Conservation (phyloP, 2,888 invertebrate genomes). For the Drosophila acutilabella region DNA sequence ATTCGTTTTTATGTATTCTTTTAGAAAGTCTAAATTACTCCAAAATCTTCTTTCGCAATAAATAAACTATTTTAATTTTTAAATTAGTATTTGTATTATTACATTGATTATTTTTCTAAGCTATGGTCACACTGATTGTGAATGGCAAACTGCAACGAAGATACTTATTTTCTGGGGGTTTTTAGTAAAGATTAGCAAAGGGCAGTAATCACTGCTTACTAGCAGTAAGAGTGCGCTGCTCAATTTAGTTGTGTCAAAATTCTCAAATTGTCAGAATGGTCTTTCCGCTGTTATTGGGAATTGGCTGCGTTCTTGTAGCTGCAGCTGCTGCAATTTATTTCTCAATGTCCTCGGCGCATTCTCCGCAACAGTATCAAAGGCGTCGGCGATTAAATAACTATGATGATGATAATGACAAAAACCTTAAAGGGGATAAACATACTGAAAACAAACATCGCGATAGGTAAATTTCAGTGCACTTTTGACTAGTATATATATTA, state of each 20-base stretch:
- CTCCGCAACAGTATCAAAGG: background rate
- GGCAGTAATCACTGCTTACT: too few species aligned
- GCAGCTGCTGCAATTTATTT: slow-evolving; percentile 35
- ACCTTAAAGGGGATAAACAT: too few species aligned
- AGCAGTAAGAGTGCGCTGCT: too few species aligned
- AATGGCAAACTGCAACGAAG: slow-evolving; percentile 4
- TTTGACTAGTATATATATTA: too few species aligned
- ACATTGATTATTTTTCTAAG: too few species aligned
- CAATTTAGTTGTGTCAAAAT: background rate
- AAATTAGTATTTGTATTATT: too few species aligned
- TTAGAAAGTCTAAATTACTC: background rate
- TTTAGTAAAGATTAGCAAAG: too few species aligned
- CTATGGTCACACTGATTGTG: slow-evolving; percentile 6
- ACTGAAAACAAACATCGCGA: background rate
- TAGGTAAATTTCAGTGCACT: slow-evolving; percentile 17
- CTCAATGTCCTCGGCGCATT: background rate
- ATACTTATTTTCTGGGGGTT: too few species aligned
- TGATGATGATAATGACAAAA: background rate
- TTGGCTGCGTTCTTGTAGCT: slow-evolving; percentile 40
- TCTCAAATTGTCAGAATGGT: slow-evolving; percentile 41
- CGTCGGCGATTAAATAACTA: background rate
- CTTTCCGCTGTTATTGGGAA: slow-evolving; percentile 12
- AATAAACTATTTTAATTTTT: too few species aligned
- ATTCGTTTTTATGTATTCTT: background rate
- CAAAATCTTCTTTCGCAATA: too few species aligned